Evolutionary conservation across 1,140 invertebrate genomes (phyloP).

Genomic region (Streblospio benedicti): DNA sequence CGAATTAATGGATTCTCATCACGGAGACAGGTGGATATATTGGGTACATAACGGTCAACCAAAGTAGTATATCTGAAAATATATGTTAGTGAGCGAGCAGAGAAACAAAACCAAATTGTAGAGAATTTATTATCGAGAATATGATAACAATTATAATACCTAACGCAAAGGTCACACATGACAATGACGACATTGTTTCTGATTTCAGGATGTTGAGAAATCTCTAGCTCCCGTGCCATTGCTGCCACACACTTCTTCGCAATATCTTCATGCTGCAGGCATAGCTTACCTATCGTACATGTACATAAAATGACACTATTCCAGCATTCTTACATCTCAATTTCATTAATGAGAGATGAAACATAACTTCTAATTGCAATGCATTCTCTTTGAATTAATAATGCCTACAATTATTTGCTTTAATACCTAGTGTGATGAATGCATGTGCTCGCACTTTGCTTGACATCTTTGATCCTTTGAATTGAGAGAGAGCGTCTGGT

Average conservation of each 20-base stretch:
- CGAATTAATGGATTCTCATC: conserved; percentile 52
- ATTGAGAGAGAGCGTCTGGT: conserved; percentile 37
- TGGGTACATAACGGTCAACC: conserved; percentile 55
- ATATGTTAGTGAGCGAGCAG: not conserved
- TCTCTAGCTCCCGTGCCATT: conserved; percentile 49
- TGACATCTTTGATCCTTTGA: conserved; percentile 37
- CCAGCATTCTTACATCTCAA: too few species aligned
- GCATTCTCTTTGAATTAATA: too few species aligned
- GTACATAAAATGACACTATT: too few species aligned
- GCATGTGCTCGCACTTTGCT: conserved; percentile 37
- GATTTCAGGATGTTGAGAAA: conserved; percentile 45
- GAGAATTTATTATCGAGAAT: not conserved
- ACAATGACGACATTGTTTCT: conserved; percentile 57
- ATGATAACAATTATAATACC: conserved; percentile 30
- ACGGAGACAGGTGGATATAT: conserved; percentile 56
- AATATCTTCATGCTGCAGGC: conserved; percentile 50
- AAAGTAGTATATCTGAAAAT: conserved; percentile 53
- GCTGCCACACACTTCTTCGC: conserved; percentile 51
- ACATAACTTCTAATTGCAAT: too few species aligned
- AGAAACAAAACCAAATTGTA: not conserved
- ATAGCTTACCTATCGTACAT: conserved; percentile 52
- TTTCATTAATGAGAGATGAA: too few species aligned
- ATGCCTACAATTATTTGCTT: not conserved
- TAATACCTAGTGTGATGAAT: conserved; percentile 37
- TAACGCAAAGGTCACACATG: conserved; percentile 56